phyloP scores from a whole-genome alignment of 2,113 vertebrate species.

The Myrmecophaga tridactyla region DNA sequence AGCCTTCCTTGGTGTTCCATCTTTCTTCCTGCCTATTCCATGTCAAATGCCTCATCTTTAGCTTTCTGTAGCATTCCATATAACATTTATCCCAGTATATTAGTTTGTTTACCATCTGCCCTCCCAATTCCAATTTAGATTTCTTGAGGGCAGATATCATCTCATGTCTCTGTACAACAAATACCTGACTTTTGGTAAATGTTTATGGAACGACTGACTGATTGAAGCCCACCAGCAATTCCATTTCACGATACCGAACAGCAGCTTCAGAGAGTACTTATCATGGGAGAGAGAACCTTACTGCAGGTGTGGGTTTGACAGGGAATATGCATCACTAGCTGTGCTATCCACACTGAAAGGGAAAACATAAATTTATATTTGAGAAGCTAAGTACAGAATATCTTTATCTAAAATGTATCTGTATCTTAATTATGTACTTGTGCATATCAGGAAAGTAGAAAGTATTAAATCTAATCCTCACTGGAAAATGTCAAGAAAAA shows the following conservation, averaged over 20 bases:
- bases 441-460: neutral
- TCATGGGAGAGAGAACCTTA: neutral
- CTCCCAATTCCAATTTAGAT: neutral
- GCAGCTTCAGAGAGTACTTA: neutral
- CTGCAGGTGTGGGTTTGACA: neutral
- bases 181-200: neutral
- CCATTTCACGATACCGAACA: neutral
- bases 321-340: neutral
- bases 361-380: neutral
- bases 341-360: neutral
- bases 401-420: neutral
- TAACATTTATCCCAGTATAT: neutral
- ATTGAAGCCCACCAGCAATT: neutral
- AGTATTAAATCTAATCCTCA: neutral
- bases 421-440: neutral
- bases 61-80: neutral
- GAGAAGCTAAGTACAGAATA: neutral
- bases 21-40: neutral
- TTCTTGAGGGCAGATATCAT: neutral
- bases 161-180: neutral
- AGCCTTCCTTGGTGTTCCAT: neutral
- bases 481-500: neutral
- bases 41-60: neutral
- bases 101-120: neutral
- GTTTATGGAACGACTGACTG: neutral